phyloP scores from a whole-genome alignment of 2,888 invertebrate species.

The Scaptomyza tumidula region DNA sequence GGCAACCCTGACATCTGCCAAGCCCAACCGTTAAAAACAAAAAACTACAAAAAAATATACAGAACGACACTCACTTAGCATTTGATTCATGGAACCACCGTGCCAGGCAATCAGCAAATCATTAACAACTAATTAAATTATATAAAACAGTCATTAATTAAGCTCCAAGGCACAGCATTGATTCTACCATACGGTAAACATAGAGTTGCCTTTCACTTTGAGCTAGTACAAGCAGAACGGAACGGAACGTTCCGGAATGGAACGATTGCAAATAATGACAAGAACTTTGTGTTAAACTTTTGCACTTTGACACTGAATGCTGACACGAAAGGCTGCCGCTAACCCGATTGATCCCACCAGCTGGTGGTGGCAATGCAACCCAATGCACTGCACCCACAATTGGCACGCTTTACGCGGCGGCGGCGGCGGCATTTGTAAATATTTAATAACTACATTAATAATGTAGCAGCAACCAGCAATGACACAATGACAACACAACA shows the following conservation, averaged over 20 bases:
- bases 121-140: conserved; percentile 80
- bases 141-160: conserved; percentile 79
- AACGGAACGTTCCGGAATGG: conserved; percentile 24
- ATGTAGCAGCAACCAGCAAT: conserved; percentile 63
- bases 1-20: conserved; percentile 76
- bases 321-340: conserved; percentile 33
- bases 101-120: conserved; percentile 71
- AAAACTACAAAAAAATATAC: not conserved
- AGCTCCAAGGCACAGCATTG: conserved; percentile 22
- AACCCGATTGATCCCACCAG: conserved; percentile 31
- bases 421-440: conserved; percentile 78
- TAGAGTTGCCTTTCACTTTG: conserved; percentile 66
- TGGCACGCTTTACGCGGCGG: conserved; percentile 69
- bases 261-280: conserved; percentile 71
- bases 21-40: conserved; percentile 60
- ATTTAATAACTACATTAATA: conserved; percentile 80
- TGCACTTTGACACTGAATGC: conserved; percentile 67
- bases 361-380: conserved; percentile 39
- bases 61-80: conserved; percentile 55
- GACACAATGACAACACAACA: conserved; percentile 49
- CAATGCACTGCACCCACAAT: conserved; percentile 48
- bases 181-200: conserved; percentile 25
- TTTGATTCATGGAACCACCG: conserved; percentile 64
- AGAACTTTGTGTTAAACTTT: conserved; percentile 76
- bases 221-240: conserved; percentile 26